These are phyloP conservation scores for Xenopus petersii DNA, from an alignment of 2,797 vertebrate species.

Conservation along the genomic window DNA sequence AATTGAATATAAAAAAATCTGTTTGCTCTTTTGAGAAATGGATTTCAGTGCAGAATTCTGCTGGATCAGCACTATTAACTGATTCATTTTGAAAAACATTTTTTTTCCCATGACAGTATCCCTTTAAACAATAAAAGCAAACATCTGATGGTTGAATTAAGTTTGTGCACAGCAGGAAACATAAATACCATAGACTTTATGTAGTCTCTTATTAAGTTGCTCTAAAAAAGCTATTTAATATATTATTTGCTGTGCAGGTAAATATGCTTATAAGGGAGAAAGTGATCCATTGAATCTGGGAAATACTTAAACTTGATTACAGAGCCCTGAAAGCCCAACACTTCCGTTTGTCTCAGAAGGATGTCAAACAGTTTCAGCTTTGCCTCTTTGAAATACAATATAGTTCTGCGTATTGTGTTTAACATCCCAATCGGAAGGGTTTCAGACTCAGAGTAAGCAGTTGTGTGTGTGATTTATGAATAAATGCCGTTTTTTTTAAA, in stretches of 20 bases:
- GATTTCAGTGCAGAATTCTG: too few relatives aligned
- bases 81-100: too few relatives aligned
- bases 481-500: slow-evolving; percentile 12
- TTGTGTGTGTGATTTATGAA: slow-evolving; percentile 38
- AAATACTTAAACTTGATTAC: slow-evolving; percentile 2
- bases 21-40: too few relatives aligned
- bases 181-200: too few relatives aligned
- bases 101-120: too few relatives aligned
- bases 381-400: slow-evolving; percentile 14
- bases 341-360: neutral
- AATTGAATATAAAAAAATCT: too few relatives aligned
- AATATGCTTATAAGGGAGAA: neutral
- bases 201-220: too few relatives aligned
- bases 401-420: slow-evolving; percentile 14
- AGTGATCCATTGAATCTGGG: neutral
- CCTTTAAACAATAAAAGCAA: too few relatives aligned
- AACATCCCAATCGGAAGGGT: slow-evolving; percentile 14
- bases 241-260: neutral
- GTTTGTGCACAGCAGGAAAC: too few relatives aligned
- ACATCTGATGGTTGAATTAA: too few relatives aligned
- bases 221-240: too few relatives aligned
- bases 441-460: slow-evolving; percentile 17
- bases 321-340: neutral
- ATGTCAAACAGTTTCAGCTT: slow-evolving; percentile 2
- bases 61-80: too few relatives aligned